Evolutionary conservation across 2,888 invertebrate species (phyloP).

Genomic region (Xestia ashworthii): DNA sequence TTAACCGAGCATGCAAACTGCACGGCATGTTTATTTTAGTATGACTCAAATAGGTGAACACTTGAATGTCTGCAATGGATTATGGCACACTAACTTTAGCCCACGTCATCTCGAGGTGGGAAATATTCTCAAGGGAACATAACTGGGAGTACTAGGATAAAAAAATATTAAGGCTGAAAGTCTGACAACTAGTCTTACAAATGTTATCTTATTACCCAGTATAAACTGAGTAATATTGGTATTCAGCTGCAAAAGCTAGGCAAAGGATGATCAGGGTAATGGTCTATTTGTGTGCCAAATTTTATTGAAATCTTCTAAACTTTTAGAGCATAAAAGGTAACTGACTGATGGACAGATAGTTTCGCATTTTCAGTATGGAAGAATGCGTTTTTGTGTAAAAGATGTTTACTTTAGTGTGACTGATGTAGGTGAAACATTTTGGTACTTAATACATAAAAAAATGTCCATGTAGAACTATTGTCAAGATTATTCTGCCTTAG

Average conservation of each 20-base stretch:
- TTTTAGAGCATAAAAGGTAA: neutral
- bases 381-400: neutral
- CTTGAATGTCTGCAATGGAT: neutral
- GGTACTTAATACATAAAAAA: neutral
- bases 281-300: neutral
- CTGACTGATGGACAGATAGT: neutral
- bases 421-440: neutral
- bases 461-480: slow-evolving; percentile 1
- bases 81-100: neutral
- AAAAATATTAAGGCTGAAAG: neutral
- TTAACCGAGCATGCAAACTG: slow-evolving; percentile 1
- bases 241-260: neutral
- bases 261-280: neutral
- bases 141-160: neutral
- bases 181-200: neutral
- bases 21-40: slow-evolving; percentile 25
- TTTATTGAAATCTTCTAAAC: neutral
- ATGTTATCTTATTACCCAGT: neutral
- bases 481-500: neutral
- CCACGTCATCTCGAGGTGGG: neutral
- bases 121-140: neutral
- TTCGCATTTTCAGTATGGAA: neutral
- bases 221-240: neutral
- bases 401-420: neutral
- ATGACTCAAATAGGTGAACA: slow-evolving; percentile 39